phyloP scores from a whole-genome alignment of 2,797 vertebrate genomes.

The Dendrocincla tyrannina region DNA sequence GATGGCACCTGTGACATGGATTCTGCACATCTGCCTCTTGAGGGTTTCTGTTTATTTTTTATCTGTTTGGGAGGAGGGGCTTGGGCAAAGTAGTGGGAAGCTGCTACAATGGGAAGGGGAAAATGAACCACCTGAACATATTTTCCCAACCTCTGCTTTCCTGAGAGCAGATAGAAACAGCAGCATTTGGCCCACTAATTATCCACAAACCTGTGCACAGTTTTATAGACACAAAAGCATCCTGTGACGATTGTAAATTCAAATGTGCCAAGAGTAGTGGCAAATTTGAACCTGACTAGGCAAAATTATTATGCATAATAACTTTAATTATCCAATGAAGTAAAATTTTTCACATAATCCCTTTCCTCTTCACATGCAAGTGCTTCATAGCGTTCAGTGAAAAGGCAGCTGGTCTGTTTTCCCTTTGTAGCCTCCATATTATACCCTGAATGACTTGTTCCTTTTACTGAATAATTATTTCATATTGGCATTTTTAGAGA shows the following conservation, averaged over 20 bases:
- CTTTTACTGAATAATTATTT: not conserved
- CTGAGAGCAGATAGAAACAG: not conserved
- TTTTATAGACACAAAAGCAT: not conserved
- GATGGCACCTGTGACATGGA: fast-evolving
- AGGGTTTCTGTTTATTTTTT: not conserved
- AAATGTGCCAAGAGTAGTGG: not conserved
- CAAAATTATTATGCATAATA: conserved; percentile 44
- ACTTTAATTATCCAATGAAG: not conserved
- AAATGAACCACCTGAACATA: not conserved
- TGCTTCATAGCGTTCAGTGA: not conserved
- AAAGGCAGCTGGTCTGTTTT: conserved; percentile 48
- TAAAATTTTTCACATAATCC: not conserved
- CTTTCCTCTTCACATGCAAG: not conserved
- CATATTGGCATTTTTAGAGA: not conserved
- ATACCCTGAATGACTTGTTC: not conserved
- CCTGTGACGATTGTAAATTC: not conserved
- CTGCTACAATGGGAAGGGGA: not conserved
- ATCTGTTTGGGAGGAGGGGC: not conserved
- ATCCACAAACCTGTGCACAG: not conserved
- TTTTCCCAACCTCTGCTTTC: not conserved
- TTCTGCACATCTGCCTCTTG: not conserved
- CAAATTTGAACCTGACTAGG: conserved; percentile 42
- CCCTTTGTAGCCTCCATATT: not conserved
- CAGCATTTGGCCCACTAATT: not conserved
- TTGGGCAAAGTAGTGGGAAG: not conserved